Base-by-base conservation (phyloP, 2,888 invertebrate genomes). In the Lasioglossum marginatum region DNA sequence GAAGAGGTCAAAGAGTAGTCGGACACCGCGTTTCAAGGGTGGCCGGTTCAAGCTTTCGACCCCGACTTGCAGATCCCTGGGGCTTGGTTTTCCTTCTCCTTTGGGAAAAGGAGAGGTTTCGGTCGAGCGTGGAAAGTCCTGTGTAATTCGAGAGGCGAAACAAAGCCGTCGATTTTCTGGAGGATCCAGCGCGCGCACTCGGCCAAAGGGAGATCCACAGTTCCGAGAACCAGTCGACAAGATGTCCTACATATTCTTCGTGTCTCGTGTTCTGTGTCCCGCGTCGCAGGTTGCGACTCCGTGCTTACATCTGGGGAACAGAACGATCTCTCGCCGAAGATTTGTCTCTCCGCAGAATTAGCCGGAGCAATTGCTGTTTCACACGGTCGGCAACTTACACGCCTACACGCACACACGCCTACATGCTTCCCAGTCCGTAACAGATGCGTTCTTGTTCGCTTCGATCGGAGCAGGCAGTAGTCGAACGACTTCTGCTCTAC, bases 261-360 rank as follows among this genome's bases (percentile, higher is more conserved):
- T 68, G 66, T 68, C 12, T 0, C 31, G 34, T 23, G 52, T 52
- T 23, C 8, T 2, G 19, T 19, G 19, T 48, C 48, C 6, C 52
- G 52, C 52, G 52, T 52, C 52, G 23, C 52, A 52, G 66, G 66
- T 66, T 34, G 10, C 34, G 6, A 19, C 19, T 37, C 34, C 23
- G 4, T 34, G 31, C 31, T 10, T 83, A 78, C 87, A 85, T 82
- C 86, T 87, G 86, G 85, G 70, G 34, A 40, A 82, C 52, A 45
- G 45, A 52, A 72, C 83, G 79, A 75, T 57, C 27, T 19, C 12
- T 52, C 43, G 76, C 34, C 19, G 14, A 72, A 79, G 83, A 83
- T 83, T 82, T 75, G 81, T 75, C 83, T 34, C 68, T 48, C 66
- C 66, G 70, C 60, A 34, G 34, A 82, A 82, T 77, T 16, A 68